A percentile compares a stretch with the other conserved stretches of the same genome.
Conservation (phyloP, 2,888 invertebrate species). For the Sminthurinus aureus region DNA sequence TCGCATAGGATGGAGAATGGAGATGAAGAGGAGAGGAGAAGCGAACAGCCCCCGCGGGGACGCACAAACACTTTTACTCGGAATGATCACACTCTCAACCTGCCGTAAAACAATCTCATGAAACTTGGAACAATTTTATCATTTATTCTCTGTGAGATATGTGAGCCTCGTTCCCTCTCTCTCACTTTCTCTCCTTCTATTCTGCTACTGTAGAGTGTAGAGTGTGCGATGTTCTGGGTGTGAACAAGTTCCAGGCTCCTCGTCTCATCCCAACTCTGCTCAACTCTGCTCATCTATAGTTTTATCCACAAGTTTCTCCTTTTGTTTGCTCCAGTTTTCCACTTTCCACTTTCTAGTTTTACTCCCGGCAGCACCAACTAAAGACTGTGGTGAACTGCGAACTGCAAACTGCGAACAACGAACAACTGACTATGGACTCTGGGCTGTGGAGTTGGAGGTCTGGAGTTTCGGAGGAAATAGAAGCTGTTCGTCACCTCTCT, state of each 20-base stretch:
- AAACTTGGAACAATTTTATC: conserved; percentile 37
- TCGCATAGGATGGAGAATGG: background rate
- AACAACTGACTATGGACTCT: too few relatives aligned
- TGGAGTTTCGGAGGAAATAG: too few relatives aligned
- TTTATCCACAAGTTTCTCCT: background rate
- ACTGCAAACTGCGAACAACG: too few relatives aligned
- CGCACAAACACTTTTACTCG: background rate
- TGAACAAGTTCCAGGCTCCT: too few relatives aligned
- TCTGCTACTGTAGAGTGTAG: too few relatives aligned
- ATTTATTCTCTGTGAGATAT: conserved; percentile 12
- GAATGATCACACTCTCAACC: background rate
- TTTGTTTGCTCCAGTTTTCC: background rate
- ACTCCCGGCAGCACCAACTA: too few relatives aligned
- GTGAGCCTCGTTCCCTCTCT: background rate
- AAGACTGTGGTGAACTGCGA: too few relatives aligned
- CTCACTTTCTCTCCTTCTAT: background rate
- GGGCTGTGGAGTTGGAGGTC: too few relatives aligned
- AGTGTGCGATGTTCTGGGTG: too few relatives aligned
- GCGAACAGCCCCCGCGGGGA: background rate
- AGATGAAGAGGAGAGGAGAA: background rate
- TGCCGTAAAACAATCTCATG: conserved; percentile 36
- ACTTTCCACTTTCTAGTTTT: too few relatives aligned
- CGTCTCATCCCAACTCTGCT: too few relatives aligned
- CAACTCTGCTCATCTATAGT: background rate
- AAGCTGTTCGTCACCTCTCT: too few relatives aligned